Evolutionary conservation across 2,113 vertebrate genomes (phyloP), one percentile per base, ranked within the genome.

Genomic region (Plestiodon gilberti): DNA sequence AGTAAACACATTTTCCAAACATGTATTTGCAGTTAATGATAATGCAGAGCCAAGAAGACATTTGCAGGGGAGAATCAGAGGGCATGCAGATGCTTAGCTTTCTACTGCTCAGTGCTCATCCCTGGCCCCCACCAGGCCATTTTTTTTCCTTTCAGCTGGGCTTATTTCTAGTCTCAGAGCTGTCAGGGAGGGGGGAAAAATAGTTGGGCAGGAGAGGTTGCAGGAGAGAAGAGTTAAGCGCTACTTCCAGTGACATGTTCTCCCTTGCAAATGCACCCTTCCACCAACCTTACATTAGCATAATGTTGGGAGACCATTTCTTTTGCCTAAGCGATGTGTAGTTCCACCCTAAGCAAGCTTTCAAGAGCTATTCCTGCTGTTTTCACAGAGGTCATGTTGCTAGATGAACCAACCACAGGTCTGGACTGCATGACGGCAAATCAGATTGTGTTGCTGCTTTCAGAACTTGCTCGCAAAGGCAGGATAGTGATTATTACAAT

Each of bases 361-460:
- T 89, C 55, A 81, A 33, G 30, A 87, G 48, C 17, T 55, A 18
- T 81, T 1, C 74, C 78, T 83, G 30, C 89, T 90, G 43, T 94
- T 8, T 90, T 89, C 88, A 73, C 96, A 99, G 99, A 97, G 90
- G 91, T 99, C 86, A 98, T 99, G 96, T 95, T 99, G 48, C 96
- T 99, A 88, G 98, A 99, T 77, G 98, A 99, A 90, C 98, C 98
- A 9, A 99, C 99, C 0, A 99, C 98, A 0, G 98, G 98, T 70
- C 95, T 99, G 95, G 98, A 99, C 96, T 98, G 98, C 92, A 97
- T 98, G 98, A 99, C 98, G 0, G 98, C 98, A 77, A 99, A 98
- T 96, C 98, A 98, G 95, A 99, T 99, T 1, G 96, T 99, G 48
- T 81, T 95, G 1, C 93, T 98, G 89, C 96, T 99, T 75, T 97